A percentile compares a stretch with the other conserved stretches of the same genome.
Conservation (phyloP, 2,797 vertebrate genomes). For the Podarcis siculus region DNA sequence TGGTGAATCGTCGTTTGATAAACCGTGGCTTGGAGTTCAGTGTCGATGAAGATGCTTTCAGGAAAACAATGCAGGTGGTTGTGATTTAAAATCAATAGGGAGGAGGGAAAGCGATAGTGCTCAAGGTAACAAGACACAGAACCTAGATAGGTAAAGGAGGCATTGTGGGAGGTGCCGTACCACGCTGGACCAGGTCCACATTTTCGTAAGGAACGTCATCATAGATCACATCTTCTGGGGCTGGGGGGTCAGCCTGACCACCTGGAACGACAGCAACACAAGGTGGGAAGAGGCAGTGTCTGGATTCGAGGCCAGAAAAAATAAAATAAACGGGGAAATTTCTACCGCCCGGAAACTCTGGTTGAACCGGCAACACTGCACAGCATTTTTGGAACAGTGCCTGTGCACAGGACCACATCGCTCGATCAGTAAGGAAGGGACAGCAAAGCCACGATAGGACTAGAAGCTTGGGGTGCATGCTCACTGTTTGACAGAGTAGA, state of each 20-base stretch:
- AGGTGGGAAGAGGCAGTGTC: not conserved
- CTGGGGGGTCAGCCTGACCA: slow-evolving; percentile 65
- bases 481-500: not conserved
- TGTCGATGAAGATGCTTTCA: not conserved
- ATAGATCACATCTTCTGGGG: slow-evolving; percentile 88
- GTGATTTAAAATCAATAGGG: not conserved
- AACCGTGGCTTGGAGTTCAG: not conserved
- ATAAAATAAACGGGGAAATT: too few relatives aligned
- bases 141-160: not conserved
- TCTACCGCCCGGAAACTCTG: not conserved
- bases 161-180: slow-evolving; percentile 61
- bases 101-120: too few relatives aligned
- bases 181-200: slow-evolving; percentile 67
- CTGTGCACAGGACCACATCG: too few relatives aligned
- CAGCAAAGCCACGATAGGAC: not conserved
- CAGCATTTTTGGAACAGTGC: too few relatives aligned
- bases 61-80: not conserved
- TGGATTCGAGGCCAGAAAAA: not conserved
- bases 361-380: too few relatives aligned
- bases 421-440: not conserved
- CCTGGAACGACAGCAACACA: slow-evolving; percentile 57
- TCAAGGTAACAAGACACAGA: not conserved
- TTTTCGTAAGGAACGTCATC: slow-evolving; percentile 91
- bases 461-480: not conserved
- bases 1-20: too few relatives aligned